These are phyloP conservation scores for Sylvia atricapilla DNA, from an alignment of 2,113 vertebrate species.

Conservation along the genomic window DNA sequence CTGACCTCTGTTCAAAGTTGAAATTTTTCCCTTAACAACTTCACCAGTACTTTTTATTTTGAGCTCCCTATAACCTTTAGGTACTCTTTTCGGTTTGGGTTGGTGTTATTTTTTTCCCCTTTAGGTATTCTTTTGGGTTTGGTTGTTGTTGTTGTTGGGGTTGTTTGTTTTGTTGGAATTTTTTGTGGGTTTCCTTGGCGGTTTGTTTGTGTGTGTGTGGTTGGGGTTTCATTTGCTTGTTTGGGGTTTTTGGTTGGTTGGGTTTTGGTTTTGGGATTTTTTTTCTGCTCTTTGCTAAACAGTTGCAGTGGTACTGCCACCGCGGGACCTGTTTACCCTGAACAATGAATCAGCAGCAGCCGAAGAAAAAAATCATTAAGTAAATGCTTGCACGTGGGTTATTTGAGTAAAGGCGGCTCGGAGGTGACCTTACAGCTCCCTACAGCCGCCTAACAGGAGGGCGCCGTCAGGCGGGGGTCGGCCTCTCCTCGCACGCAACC, in stretches of 20 bases:
- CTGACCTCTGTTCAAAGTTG: background rate
- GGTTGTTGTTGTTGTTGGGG: background rate
- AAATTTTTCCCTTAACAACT: background rate
- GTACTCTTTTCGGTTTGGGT: background rate
- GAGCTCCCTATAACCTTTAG: background rate
- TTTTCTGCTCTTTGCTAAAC: background rate
- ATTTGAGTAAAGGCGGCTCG: background rate
- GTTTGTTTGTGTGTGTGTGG: background rate
- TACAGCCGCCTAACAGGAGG: background rate
- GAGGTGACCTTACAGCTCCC: background rate
- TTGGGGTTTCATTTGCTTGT: background rate
- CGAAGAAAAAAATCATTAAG: too few relatives aligned
- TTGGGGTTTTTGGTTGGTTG: background rate
- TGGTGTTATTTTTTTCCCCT: background rate
- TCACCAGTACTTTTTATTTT: background rate
- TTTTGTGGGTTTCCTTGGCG: background rate
- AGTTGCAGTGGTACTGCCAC: background rate
- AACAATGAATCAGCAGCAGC: background rate
- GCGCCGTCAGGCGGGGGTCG: accelerated
- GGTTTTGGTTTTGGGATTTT: background rate
- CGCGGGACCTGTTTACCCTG: accelerated
- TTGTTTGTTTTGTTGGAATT: background rate
- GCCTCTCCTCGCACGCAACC: background rate
- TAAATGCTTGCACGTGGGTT: background rate
- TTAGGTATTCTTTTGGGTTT: background rate